Evolutionary conservation across 37 sponge, comb jelly and placozoan species (phyloP).

Genomic region (Dysidea cf. avara): DNA sequence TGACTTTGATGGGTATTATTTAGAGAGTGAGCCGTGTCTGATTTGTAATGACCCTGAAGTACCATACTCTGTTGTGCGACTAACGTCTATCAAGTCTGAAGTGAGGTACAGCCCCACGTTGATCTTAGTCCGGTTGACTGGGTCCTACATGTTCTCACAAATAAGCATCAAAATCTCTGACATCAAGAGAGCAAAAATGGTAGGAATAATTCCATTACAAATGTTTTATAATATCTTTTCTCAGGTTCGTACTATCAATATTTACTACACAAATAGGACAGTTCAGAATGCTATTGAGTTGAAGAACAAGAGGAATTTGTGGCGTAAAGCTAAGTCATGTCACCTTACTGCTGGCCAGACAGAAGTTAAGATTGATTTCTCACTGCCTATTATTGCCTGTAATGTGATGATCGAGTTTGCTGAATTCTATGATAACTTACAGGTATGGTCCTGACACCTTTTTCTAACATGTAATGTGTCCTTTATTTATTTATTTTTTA

Average conservation of each 20-base stretch:
- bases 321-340: constrained; percentile 70
- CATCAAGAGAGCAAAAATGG: constrained; percentile 88
- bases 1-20: constrained; percentile 91
- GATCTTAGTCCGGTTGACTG: constrained; percentile 78
- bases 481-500: too few species aligned
- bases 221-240: background rate
- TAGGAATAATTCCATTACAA: constrained; percentile 9
- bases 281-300: constrained; percentile 86
- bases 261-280: constrained; percentile 88
- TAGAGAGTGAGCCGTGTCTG: constrained; percentile 93
- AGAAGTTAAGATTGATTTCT: constrained; percentile 91
- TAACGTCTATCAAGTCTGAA: constrained; percentile 74
- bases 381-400: constrained; percentile 83
- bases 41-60: constrained; percentile 94
- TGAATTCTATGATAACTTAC: constrained; percentile 90
- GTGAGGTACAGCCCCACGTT: constrained; percentile 75
- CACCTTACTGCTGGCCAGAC: constrained; percentile 71
- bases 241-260: constrained; percentile 77
- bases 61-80: constrained; percentile 68
- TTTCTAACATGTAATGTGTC: too few species aligned
- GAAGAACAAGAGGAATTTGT: constrained; percentile 86
- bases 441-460: too few species aligned
- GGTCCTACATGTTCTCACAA: constrained; percentile 71
- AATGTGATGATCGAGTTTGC: constrained; percentile 88
- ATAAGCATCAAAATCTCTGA: constrained; percentile 69